phyloP scores from a whole-genome alignment of 2,113 vertebrate genomes.

The Sceloporus undulatus region DNA sequence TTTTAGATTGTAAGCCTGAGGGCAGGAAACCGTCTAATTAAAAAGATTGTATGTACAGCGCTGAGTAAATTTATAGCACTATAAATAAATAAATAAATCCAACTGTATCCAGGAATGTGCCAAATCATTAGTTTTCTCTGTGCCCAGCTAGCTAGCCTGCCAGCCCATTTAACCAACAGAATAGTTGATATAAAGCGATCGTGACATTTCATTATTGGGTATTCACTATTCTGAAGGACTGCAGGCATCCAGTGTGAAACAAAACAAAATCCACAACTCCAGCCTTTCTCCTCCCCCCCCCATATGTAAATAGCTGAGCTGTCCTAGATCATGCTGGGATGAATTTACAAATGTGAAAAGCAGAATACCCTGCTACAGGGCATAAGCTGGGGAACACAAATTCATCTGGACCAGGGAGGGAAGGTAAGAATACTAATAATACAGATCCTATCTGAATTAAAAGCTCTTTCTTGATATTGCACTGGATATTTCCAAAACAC shows the following conservation, averaged over 20 bases:
- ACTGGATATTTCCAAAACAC: not conserved
- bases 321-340: constrained; percentile 15
- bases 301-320: not conserved
- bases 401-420: not conserved
- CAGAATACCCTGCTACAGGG: not conserved
- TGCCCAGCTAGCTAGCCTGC: not conserved
- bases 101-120: not conserved
- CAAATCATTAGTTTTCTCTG: constrained; percentile 9
- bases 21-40: too few species aligned
- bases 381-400: not conserved
- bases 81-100: not conserved
- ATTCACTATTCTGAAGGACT: constrained; percentile 18
- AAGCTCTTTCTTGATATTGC: not conserved
- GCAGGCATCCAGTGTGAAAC: constrained; percentile 33
- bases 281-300: not conserved
- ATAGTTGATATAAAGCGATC: constrained; percentile 28
- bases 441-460: accelerated
- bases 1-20: too few species aligned
- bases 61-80: too few species aligned
- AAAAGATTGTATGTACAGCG: too few species aligned
- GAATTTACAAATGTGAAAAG: constrained; percentile 17
- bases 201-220: not conserved
- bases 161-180: not conserved
- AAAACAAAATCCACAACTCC: not conserved
- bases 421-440: not conserved